phyloP scores from a whole-genome alignment of 2,888 invertebrate species.

The Melinopterus prodromus region DNA sequence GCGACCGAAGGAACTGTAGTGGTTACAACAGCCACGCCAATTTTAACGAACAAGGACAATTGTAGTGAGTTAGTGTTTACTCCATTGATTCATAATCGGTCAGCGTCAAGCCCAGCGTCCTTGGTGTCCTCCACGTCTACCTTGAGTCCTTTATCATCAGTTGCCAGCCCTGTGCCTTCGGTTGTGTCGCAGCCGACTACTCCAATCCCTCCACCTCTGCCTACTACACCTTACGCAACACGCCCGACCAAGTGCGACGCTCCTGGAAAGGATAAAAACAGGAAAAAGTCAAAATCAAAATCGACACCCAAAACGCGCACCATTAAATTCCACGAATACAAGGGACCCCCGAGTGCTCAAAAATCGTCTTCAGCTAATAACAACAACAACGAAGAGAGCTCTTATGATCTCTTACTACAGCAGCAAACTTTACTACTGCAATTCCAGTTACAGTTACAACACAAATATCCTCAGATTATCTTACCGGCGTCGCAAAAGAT shows the following conservation, averaged over 20 bases:
- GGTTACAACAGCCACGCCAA: constrained; percentile 52
- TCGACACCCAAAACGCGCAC: constrained; percentile 82
- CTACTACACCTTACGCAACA: constrained; percentile 63
- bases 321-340: constrained; percentile 97
- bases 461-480: constrained; percentile 85
- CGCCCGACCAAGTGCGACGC: constrained; percentile 62
- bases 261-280: constrained; percentile 80
- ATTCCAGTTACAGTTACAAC: constrained; percentile 83
- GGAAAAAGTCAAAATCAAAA: constrained; percentile 84
- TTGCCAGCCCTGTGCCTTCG: constrained; percentile 66
- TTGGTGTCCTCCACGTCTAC: constrained; percentile 72
- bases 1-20: constrained; percentile 62
- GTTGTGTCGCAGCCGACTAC: constrained; percentile 62
- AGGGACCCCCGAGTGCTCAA: constrained; percentile 87
- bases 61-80: constrained; percentile 63
- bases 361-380: constrained; percentile 66
- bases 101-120: constrained; percentile 60
- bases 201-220: constrained; percentile 65
- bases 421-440: constrained; percentile 94
- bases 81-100: constrained; percentile 63
- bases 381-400: constrained; percentile 72
- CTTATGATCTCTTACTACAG: constrained; percentile 89
- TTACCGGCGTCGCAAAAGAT: constrained; percentile 75
- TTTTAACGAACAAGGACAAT: constrained; percentile 54
- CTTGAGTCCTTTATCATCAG: constrained; percentile 72